Evolutionary conservation across 2,113 vertebrate genomes (phyloP).

Genomic region (Nycticryphes semicollaris): DNA sequence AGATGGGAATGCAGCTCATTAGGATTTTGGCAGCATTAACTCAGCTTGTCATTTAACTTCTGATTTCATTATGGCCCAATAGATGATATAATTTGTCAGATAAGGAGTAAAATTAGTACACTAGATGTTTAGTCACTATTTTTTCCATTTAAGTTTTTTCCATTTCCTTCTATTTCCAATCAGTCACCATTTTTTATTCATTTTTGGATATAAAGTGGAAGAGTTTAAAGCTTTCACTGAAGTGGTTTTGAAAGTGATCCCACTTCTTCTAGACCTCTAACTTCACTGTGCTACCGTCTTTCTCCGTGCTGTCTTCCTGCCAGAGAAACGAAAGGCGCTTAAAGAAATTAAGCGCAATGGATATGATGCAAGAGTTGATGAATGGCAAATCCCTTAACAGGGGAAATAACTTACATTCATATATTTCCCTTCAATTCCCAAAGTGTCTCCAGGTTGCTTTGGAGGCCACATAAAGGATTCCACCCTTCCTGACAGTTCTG

Average conservation of each 20-base stretch:
- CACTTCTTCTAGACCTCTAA: not conserved
- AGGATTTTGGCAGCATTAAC: not conserved
- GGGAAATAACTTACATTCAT: not conserved
- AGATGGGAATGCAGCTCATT: conserved; percentile 26
- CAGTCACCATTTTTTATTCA: no score
- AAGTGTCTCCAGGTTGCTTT: not conserved
- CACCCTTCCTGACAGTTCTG: not conserved
- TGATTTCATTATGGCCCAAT: not conserved
- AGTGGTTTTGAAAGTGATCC: not conserved
- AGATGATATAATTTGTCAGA: not conserved
- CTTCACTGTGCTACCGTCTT: not conserved
- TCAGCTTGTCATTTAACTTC: not conserved
- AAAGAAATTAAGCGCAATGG: not conserved
- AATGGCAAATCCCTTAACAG: not conserved
- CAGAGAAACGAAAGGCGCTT: not conserved
- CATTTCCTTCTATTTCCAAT: no score
- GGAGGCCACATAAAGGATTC: not conserved
- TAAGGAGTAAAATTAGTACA: not conserved
- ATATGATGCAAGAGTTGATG: not conserved
- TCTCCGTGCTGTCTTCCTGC: not conserved
- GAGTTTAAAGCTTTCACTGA: not conserved
- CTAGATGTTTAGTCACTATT: not conserved
- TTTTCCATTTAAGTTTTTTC: not conserved
- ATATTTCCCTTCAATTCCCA: not conserved
- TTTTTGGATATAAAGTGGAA: not conserved